Evolutionary conservation across 2,113 vertebrate species (phyloP).

Genomic region (Pungitius pungitius): DNA sequence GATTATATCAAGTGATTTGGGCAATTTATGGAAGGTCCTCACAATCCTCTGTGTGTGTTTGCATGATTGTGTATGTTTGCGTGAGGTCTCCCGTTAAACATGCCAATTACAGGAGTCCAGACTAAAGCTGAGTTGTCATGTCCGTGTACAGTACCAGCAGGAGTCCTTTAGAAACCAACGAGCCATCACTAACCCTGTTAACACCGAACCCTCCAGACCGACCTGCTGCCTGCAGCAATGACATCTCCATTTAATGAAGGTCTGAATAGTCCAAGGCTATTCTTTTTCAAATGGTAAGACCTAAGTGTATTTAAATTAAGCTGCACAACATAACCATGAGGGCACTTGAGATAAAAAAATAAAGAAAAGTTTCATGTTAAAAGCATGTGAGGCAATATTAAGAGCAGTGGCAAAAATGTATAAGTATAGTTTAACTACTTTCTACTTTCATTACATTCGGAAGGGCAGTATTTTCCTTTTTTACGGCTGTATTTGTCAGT

Average conservation of each 20-base stretch:
- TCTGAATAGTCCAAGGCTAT: slow-evolving; percentile 70
- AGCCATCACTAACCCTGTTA: slow-evolving; percentile 97
- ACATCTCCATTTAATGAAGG: slow-evolving; percentile 74
- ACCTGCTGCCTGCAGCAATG: slow-evolving; percentile 65
- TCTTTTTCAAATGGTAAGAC: slow-evolving; percentile 36
- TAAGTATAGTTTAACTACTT: not conserved
- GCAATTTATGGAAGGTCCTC: slow-evolving; percentile 3
- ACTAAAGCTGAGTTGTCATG: slow-evolving; percentile 70
- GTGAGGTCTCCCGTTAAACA: slow-evolving; percentile 44
- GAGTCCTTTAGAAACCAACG: slow-evolving; percentile 90
- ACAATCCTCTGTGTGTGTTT: not conserved
- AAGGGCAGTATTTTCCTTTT: not conserved
- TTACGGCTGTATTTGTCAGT: not conserved
- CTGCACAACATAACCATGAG: slow-evolving; percentile 17
- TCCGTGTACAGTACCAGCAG: slow-evolving; percentile 87
- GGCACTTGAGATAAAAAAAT: slow-evolving; percentile 13
- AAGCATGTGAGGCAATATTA: not conserved
- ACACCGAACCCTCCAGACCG: slow-evolving; percentile 87
- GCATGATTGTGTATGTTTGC: not conserved
- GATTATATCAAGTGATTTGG: not conserved
- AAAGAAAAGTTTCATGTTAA: slow-evolving; percentile 1
- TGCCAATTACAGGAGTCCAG: slow-evolving; percentile 58
- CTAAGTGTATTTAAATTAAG: slow-evolving; percentile 37
- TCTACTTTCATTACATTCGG: not conserved
- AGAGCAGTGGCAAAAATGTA: not conserved